Evolutionary conservation across 2,113 vertebrate genomes (phyloP).

Genomic region (Nymphicus hollandicus): DNA sequence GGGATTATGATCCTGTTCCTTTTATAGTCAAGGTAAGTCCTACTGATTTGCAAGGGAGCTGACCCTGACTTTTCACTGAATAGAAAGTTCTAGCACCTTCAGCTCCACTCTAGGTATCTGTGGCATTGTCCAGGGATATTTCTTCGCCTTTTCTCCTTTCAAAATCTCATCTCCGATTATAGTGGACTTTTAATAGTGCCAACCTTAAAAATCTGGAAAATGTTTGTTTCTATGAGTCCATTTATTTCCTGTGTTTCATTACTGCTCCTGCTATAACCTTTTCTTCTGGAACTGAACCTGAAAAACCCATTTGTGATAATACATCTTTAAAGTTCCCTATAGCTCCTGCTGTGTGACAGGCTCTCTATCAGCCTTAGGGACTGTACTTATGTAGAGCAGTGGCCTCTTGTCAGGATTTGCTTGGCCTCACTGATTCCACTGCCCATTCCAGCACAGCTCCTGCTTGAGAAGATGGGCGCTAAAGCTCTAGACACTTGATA

Average conservation of each 20-base stretch:
- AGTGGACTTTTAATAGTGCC: background rate
- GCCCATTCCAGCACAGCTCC: background rate
- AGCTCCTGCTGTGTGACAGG: background rate
- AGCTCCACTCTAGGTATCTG: background rate
- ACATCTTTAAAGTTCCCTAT: background rate
- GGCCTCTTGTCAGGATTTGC: background rate
- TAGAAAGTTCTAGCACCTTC: background rate
- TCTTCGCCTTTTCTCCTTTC: background rate
- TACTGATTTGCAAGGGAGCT: background rate
- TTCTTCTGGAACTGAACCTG: background rate
- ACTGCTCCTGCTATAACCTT: background rate
- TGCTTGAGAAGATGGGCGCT: background rate
- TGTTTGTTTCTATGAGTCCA: background rate
- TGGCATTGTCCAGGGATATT: background rate
- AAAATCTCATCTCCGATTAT: background rate
- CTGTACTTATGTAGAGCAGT: background rate
- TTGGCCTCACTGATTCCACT: background rate
- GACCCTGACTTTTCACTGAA: background rate
- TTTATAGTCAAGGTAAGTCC: background rate
- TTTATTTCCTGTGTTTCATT: background rate
- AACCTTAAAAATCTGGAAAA: background rate
- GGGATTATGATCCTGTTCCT: background rate
- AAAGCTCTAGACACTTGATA: background rate
- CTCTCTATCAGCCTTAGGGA: background rate
- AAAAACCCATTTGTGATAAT: background rate